Conservation (phyloP, 2,888 invertebrate genomes). For the Brachylomia viminalis region DNA sequence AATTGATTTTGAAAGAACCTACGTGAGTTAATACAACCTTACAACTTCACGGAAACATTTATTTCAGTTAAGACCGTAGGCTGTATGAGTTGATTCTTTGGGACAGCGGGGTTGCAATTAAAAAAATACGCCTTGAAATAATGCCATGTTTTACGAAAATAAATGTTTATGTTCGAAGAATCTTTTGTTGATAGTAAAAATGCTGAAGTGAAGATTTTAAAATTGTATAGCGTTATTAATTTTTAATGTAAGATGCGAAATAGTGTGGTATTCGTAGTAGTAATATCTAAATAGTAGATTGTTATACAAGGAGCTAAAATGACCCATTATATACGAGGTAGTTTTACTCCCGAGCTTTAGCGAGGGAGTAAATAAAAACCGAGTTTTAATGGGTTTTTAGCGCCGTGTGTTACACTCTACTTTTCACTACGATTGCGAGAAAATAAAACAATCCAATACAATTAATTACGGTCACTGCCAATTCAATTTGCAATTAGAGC, state of each 20-base stretch:
- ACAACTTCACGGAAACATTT: constrained; percentile 84
- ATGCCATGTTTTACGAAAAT: constrained; percentile 45
- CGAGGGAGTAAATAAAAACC: no score
- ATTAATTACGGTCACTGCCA: no score
- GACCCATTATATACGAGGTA: no score
- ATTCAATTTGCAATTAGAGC: no score
- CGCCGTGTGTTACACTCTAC: no score
- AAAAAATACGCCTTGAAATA: constrained; percentile 56
- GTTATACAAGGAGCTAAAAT: no score
- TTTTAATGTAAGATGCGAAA: neutral
- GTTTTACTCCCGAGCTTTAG: no score
- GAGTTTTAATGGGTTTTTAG: no score
- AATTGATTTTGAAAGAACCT: constrained; percentile 88
- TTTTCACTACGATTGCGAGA: no score
- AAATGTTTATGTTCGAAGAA: constrained; percentile 52
- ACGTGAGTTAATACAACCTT: constrained; percentile 74
- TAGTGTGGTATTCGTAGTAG: no score
- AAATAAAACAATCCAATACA: no score
- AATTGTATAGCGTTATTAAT: neutral
- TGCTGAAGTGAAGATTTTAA: constrained; percentile 13
- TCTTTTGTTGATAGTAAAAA: constrained; percentile 28
- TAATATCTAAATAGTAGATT: no score
- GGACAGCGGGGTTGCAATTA: constrained; percentile 61
- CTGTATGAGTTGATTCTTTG: constrained; percentile 66
- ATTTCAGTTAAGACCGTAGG: constrained; percentile 72